These are phyloP conservation scores for Zonitis immaculata DNA, from an alignment of 2,888 invertebrate genomes.

Conservation along the genomic window DNA sequence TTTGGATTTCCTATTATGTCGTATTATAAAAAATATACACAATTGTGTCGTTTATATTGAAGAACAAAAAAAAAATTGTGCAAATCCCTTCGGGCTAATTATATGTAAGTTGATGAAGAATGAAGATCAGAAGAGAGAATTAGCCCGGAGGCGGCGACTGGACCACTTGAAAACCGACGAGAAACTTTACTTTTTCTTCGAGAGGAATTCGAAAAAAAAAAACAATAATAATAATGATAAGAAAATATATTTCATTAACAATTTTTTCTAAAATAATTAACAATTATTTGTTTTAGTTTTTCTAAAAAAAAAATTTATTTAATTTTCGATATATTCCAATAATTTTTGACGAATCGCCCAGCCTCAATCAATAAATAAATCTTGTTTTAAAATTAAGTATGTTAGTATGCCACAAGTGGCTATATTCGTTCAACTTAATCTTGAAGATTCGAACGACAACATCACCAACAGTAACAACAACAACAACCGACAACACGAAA, in stretches of 20 bases:
- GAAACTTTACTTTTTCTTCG: conserved; percentile 27
- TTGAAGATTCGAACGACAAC: neutral
- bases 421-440: neutral
- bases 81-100: conserved; percentile 23
- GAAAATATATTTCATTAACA: no score
- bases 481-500: no score
- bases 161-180: conserved; percentile 34
- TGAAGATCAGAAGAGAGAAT: conserved; percentile 34
- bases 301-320: no score
- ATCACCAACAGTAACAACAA: no score
- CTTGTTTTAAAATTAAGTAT: neutral
- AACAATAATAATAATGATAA: no score
- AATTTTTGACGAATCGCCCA: neutral
- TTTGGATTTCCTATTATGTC: no score
- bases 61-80: conserved; percentile 25
- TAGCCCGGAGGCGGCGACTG: conserved; percentile 32
- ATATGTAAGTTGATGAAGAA: conserved; percentile 24
- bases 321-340: neutral
- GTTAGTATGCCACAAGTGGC: neutral
- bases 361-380: neutral
- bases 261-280: no score
- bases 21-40: no score
- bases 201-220: neutral
- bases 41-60: no score
- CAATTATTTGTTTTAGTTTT: no score